phyloP scores from a whole-genome alignment of 2,888 invertebrate genomes.

The Oscheius sp. region DNA sequence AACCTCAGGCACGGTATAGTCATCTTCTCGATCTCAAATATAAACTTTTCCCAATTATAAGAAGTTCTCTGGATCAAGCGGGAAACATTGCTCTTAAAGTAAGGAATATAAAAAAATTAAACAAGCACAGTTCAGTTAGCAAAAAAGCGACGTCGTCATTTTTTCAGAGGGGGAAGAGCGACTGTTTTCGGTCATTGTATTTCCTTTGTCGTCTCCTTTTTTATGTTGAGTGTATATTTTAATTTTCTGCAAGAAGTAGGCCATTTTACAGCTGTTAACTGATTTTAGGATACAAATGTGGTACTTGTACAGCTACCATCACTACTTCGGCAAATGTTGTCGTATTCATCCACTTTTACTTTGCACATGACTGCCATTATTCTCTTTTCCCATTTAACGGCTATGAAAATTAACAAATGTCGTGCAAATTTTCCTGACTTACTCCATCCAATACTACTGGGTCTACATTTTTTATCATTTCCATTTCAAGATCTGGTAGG shows the following conservation, averaged over 20 bases:
- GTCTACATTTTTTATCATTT: slow-evolving; percentile 30
- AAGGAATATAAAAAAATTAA: background rate
- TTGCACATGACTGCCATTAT: background rate
- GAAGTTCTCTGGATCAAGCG: background rate
- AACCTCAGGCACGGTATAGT: background rate
- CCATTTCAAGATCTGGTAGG: slow-evolving; percentile 12
- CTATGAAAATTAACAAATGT: slow-evolving; percentile 32
- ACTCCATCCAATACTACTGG: slow-evolving; percentile 38
- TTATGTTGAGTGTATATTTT: slow-evolving; percentile 43
- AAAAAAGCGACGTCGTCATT: slow-evolving; percentile 36
- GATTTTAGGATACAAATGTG: slow-evolving; percentile 33
- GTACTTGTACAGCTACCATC: slow-evolving; percentile 38
- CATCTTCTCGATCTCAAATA: slow-evolving; percentile 24
- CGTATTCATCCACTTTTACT: background rate
- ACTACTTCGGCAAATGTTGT: background rate
- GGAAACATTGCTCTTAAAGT: slow-evolving; percentile 18
- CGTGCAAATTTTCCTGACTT: slow-evolving; percentile 50
- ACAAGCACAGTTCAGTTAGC: background rate
- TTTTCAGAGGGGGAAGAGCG: slow-evolving; percentile 48
- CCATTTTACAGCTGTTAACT: background rate
- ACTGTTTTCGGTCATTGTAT: slow-evolving; percentile 39
- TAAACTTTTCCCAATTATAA: slow-evolving; percentile 22
- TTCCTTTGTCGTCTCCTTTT: slow-evolving; percentile 28
- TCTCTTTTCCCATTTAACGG: slow-evolving; percentile 9
- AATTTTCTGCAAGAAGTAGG: slow-evolving; percentile 47